Base-by-base conservation (phyloP, 2,888 invertebrate genomes). In the Campaea margaritaria region DNA sequence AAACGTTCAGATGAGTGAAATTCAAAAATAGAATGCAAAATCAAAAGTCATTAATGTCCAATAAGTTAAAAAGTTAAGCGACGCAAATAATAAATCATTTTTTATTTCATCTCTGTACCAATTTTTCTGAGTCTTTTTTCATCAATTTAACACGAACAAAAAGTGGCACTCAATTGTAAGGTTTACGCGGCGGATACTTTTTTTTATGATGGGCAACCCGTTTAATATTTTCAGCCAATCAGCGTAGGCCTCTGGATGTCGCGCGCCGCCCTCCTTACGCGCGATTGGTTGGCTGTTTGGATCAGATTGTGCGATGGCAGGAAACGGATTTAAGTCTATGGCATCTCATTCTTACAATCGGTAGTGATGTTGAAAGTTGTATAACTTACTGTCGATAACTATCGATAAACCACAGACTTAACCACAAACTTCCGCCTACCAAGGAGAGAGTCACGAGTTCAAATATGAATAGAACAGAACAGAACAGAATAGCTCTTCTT, bases 21-120 rank as follows among this genome's bases (percentile, higher is more conserved):
- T 83, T 82, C 72, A 82, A 87, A 86, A 82, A 76, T 81, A 76
- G 75, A 74, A 74, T 69, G 79, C 83, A 83, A 89, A 90, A 91
- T 92, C 91, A 91, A 86, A 90, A 91, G 85, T 89, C 88, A 91
- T 92, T 91, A 91, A 84, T 76, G 86, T 92, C 85, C 86, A 89
- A 90, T 91, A 90, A 89, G 89, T 92, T 91, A 88, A 89, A 90
- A 91, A 89, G 88, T 89, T 87, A 86, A 84, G 80, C 82, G 85
- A 80, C 81, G 77, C 76, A 74, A 78, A 83, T 89, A 87, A 91
- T 92, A 92, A 92, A 92, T 92, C 91, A 92, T 90, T 89, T 88
- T 89, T 86, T 88, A 87, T 89, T 88, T 86, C 88, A 87, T 88
- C 85, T 86, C 86, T 75, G 80, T 82, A 84, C 82, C 85, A 86